Base-by-base conservation (phyloP, 2,888 invertebrate species). In the Morpho achilles region DNA sequence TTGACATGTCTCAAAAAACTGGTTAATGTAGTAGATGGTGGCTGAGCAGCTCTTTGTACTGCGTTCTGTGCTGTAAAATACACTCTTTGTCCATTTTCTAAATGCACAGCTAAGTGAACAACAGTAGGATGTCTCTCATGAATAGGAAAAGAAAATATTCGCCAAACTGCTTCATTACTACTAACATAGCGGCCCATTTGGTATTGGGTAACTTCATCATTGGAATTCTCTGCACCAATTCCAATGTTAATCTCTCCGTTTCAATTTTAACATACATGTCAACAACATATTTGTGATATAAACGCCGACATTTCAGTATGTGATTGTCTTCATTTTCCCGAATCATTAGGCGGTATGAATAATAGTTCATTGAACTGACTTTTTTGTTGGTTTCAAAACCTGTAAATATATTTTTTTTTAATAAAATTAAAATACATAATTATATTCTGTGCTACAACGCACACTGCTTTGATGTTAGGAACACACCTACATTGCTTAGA, bases 61-160 rank as follows among this genome's bases (percentile, higher is more conserved):
- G 50, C 67, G 59, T 66, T 67, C 50, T 59, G 53, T 22, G 58
- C 60, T 23, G 63, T 69, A 62, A 68, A 67, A 61, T 67, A 70
- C 55, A 63, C 65, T 57, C 57, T 40, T 52, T 59, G 62, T 56
- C 62, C 59, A 56, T 65, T 69, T 57, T 63, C 67, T 47, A 64
- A 56, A 59, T 66, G 63, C 50, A 66, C 64, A 10, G 60, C 32
- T 53, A 74, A 64, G 65, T 71, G 74, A 8, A 64, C 39, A 62
- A 73, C 73, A 59, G 70, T 53, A 40, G 72, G 74, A 42, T 71
- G 58, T 52, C 64, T 53, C 69, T 77, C 75, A 61, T 77, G 73
- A 58, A 63, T 59, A 32, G 32, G 32, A 32, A 5, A 32, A 32
- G 32, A 32, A 32, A 32, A 32, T 32, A 67, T 60, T 57, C 60